Evolutionary conservation across 1,140 invertebrate species (phyloP).

Genomic region (Drosophila paulistorum): DNA sequence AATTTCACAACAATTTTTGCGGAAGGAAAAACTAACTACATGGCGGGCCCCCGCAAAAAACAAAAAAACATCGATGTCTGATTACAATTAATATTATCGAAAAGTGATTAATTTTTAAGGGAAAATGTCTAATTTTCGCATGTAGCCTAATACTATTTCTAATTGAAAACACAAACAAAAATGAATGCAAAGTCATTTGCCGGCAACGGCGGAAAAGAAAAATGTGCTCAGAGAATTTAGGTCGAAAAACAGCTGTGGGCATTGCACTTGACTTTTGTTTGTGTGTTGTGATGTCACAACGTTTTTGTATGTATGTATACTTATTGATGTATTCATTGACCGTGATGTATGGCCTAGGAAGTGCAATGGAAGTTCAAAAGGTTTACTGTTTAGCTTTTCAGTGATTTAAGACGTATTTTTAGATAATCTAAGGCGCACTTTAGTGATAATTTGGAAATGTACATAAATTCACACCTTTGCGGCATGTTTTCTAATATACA

Average conservation of each 20-base stretch:
- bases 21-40: conserved; percentile 13
- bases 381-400: too few species aligned
- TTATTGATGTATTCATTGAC: conserved; percentile 1
- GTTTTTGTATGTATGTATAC: background rate
- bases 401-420: too few species aligned
- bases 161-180: background rate
- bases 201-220: conserved; percentile 29
- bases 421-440: background rate
- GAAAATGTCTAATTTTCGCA: background rate
- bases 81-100: background rate
- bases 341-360: background rate
- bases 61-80: background rate
- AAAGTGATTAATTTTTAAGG: background rate
- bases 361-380: background rate
- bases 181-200: background rate
- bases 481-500: background rate
- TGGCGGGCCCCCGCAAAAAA: background rate
- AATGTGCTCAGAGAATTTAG: conserved; percentile 44
- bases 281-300: conserved; percentile 3
- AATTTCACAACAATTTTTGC: conserved; percentile 65
- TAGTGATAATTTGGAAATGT: too few species aligned
- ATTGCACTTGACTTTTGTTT: conserved; percentile 27
- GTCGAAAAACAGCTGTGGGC: conserved; percentile 48
- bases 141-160: background rate
- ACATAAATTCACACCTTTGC: background rate